These are phyloP conservation scores for Wiebesia pumilae DNA, from an alignment of 1,140 invertebrate genomes.

Conservation along the genomic window DNA sequence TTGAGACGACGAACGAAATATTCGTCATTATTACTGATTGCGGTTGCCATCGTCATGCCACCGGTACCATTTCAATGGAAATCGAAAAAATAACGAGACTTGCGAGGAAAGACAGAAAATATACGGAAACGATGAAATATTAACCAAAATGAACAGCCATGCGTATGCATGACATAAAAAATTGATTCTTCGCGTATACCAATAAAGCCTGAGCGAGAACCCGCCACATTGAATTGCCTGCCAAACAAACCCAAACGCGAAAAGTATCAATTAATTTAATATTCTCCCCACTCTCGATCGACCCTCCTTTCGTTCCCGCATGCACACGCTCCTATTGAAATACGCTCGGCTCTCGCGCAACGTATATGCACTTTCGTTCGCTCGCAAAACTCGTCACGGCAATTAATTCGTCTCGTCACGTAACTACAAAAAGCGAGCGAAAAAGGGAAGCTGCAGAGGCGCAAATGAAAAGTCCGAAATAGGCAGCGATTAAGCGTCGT, in stretches of 20 bases:
- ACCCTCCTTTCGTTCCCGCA: too few relatives aligned
- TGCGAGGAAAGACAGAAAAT: too few relatives aligned
- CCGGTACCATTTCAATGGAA: too few relatives aligned
- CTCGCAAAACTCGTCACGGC: slow-evolving; percentile 26
- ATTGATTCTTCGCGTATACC: not conserved
- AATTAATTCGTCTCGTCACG: slow-evolving; percentile 38
- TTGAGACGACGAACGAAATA: too few relatives aligned
- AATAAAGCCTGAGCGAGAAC: not conserved
- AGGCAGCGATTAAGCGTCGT: not conserved
- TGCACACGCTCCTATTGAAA: not conserved
- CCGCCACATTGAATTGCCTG: not conserved
- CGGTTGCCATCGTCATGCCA: too few relatives aligned
- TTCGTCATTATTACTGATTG: too few relatives aligned
- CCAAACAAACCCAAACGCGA: not conserved
- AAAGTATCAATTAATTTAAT: slow-evolving; percentile 36
- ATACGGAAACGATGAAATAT: not conserved
- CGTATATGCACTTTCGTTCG: not conserved
- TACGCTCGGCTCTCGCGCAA: not conserved
- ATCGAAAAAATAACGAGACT: too few relatives aligned
- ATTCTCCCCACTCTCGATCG: not conserved
- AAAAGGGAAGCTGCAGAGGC: not conserved
- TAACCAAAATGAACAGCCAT: not conserved
- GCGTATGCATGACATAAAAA: not conserved
- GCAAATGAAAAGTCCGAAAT: slow-evolving; percentile 41
- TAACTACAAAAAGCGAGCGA: slow-evolving; percentile 19